Percentiles rank a stretch among this genome's conserved stretches.
These are phyloP conservation scores for Brotogeris chrysoptera DNA, from an alignment of 2,797 vertebrate species.

Conservation along the genomic window DNA sequence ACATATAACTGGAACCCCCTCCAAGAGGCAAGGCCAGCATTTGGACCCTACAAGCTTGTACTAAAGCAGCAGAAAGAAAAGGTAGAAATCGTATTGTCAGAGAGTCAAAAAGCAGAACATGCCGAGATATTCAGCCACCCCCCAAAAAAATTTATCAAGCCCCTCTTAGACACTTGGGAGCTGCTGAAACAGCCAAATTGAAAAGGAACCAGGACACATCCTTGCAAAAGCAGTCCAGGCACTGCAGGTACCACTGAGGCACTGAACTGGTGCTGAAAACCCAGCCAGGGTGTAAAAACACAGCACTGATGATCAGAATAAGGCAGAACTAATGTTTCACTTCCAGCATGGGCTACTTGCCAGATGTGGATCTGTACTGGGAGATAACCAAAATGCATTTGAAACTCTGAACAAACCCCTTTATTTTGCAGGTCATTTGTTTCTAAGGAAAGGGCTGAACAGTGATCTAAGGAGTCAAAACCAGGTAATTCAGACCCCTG, in stretches of 20 bases:
- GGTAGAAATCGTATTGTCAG: background rate
- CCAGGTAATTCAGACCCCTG: background rate
- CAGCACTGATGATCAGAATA: background rate
- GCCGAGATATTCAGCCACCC: background rate
- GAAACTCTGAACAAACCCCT: background rate
- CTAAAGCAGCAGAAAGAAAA: background rate
- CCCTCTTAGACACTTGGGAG: background rate
- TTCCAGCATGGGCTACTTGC: background rate
- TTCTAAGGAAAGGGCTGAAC: background rate
- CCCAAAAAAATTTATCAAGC: background rate
- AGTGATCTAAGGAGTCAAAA: background rate
- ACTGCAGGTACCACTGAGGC: background rate
- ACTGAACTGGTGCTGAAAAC: background rate
- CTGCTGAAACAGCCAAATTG: background rate
- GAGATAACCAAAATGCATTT: background rate
- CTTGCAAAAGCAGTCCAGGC: background rate
- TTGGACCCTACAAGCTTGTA: background rate
- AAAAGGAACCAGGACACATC: background rate
- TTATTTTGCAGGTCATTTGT: background rate
- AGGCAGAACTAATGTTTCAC: background rate
- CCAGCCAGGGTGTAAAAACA: background rate
- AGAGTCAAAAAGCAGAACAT: background rate
- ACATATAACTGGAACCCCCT: background rate
- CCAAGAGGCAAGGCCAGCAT: background rate
- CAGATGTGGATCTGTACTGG: background rate